Evolutionary conservation across 30 jellyfish, hydroid and myxozoan species (phyloP).

Genomic region (Rhopilema esculentum): DNA sequence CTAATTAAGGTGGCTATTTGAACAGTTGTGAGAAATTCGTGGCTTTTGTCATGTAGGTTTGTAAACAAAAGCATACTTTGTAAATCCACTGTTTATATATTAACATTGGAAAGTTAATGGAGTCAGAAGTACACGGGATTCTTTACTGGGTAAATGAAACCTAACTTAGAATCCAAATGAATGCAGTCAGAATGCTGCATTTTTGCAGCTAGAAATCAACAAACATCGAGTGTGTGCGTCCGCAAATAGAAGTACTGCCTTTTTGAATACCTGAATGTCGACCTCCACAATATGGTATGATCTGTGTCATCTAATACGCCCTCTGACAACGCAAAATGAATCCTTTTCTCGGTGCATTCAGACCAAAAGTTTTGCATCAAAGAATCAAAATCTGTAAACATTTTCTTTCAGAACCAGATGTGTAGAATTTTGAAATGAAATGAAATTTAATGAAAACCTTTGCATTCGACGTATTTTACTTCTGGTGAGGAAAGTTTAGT

Average conservation of each 20-base stretch:
- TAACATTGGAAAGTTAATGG: neutral
- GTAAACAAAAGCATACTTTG: slow-evolving; percentile 9
- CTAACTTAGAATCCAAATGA: neutral
- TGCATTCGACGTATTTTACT: no score
- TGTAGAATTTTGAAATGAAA: no score
- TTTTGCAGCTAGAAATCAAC: neutral
- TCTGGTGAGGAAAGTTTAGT: no score
- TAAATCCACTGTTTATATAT: slow-evolving; percentile 6
- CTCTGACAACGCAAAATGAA: no score
- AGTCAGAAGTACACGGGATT: neutral
- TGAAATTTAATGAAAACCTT: no score
- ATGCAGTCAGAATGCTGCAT: neutral
- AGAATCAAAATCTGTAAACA: no score
- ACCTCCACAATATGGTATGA: neutral
- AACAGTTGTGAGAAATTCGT: slow-evolving; percentile 42
- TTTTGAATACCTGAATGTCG: neutral
- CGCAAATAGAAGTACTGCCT: neutral
- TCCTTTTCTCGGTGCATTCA: neutral
- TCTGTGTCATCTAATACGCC: no score
- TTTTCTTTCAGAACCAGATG: no score
- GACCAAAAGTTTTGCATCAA: no score
- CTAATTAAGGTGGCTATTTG: slow-evolving; percentile 2
- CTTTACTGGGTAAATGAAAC: neutral
- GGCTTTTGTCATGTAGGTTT: slow-evolving; percentile 3
- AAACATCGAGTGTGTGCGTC: neutral